Base-by-base conservation (phyloP, 2,113 vertebrate genomes). In the Microcebus ravelobensis region DNA sequence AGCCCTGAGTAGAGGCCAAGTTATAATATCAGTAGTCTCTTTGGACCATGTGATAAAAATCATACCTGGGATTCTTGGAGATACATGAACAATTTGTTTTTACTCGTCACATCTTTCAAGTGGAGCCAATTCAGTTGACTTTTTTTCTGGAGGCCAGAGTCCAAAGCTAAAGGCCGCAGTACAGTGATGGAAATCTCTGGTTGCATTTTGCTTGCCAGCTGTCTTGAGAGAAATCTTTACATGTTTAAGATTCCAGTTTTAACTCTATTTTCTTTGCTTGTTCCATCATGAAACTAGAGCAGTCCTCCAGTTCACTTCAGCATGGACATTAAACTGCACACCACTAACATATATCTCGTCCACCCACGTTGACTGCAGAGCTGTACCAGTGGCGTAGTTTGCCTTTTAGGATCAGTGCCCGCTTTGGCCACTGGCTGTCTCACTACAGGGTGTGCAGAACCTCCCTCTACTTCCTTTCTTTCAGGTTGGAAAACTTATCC, bases 401-500 rank as follows among this genome's bases (percentile, higher is more conserved):
- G 80, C 70, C 70, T 93, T 98, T 97, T 95, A 97, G 95, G 94
- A 95, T 97, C 98, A 94, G 82, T 97, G 94, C 85, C 97, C 97
- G 96, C 98, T 95, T 45, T 77, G 71, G 96, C 96, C 94, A 57
- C 90, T 70, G 70, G 92, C 95, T 96, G 61, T 55, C 31, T 61
- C 48, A 45, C 0, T n/a, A 14, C 14, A 42, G 71, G 90, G 93
- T 94, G 91, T 98, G 95, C 98, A 98, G 99, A 98, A 97, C 34
- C 63, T 96, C 91, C 98, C 97, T 98, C 95, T 97, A 87, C 98
- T 98, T 84, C 34, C 55, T 87, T 77, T 93, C 67, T 94, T 95
- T 92, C 98, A 99, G 99, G 99, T 99, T 97, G 99, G 99, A 96
- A 99, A 99, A 97, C 98, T 99, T 98, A 99, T 99, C 98, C 99